Percentiles rank a stretch among this genome's conserved stretches.
These are phyloP conservation scores for Nibea coibor DNA, from an alignment of 2,113 vertebrate genomes.

Conservation along the genomic window DNA sequence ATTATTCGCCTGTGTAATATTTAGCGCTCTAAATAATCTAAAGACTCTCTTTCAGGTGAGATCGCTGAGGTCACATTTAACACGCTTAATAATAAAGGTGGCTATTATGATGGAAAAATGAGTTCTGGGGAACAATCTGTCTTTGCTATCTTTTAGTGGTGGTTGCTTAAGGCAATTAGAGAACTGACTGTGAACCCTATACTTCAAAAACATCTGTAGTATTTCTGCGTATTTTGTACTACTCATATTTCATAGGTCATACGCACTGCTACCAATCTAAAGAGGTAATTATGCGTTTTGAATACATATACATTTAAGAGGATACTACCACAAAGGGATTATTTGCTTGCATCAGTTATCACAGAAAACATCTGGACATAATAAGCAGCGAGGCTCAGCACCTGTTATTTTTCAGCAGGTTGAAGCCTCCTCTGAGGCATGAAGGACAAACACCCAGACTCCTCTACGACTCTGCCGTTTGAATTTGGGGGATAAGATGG, in stretches of 20 bases:
- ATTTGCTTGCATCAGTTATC: constrained; percentile 64
- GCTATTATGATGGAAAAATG: not conserved
- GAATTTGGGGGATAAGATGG: constrained; percentile 55
- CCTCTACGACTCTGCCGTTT: constrained; percentile 35
- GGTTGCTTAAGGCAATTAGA: not conserved
- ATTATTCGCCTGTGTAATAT: not conserved
- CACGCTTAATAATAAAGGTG: not conserved
- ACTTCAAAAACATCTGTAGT: constrained; percentile 18
- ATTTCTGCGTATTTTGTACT: not conserved
- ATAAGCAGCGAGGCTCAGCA: constrained; percentile 70
- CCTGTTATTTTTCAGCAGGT: constrained; percentile 76
- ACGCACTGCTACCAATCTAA: not conserved
- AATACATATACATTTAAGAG: constrained; percentile 21
- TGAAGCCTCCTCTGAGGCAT: constrained; percentile 76
- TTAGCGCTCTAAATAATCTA: constrained; percentile 5
- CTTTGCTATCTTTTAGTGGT: not conserved
- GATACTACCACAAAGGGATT: constrained; percentile 30
- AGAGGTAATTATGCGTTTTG: constrained; percentile 1
- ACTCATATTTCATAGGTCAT: constrained; percentile 12
- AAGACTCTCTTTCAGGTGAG: not conserved
- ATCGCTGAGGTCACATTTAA: not conserved
- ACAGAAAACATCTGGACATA: constrained; percentile 76
- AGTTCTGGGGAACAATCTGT: not conserved
- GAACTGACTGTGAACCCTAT: not conserved
- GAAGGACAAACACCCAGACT: constrained; percentile 74